These are phyloP conservation scores for Torymus aiolomorphi DNA, from an alignment of 2,888 invertebrate species.

Conservation along the genomic window DNA sequence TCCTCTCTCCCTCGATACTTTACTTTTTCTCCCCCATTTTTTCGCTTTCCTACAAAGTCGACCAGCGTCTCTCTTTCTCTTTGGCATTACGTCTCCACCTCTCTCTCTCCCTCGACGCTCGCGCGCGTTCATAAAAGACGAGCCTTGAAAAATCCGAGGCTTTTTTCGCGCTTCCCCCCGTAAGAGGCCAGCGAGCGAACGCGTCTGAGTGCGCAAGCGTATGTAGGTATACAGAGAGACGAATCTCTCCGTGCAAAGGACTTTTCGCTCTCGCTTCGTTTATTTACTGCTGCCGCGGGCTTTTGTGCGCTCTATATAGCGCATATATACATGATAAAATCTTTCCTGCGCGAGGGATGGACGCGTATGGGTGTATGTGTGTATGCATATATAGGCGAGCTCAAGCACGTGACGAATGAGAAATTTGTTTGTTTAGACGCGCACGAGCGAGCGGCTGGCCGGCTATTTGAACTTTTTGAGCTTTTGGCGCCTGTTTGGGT, in stretches of 20 bases:
- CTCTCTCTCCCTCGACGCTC: neutral
- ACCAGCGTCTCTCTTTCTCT: slow-evolving; percentile 14
- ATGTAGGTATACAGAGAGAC: too few species aligned
- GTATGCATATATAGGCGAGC: too few species aligned
- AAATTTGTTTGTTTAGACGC: too few species aligned
- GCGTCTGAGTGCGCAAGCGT: slow-evolving; percentile 35
- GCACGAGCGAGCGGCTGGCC: too few species aligned
- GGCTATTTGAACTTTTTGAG: neutral
- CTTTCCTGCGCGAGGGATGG: too few species aligned
- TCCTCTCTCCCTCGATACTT: neutral
- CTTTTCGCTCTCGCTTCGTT: slow-evolving; percentile 29
- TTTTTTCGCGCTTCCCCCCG: slow-evolving; percentile 30
- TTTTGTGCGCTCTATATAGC: neutral
- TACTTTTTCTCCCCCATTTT: neutral
- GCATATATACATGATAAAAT: too few species aligned
- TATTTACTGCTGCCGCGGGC: slow-evolving; percentile 18
- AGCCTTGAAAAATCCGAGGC: slow-evolving; percentile 49
- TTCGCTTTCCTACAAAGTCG: slow-evolving; percentile 31
- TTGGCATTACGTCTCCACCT: slow-evolving; percentile 13
- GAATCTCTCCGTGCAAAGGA: slow-evolving; percentile 19
- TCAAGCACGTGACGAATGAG: too few species aligned
- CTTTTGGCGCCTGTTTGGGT: neutral
- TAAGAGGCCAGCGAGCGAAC: neutral
- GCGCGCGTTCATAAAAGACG: slow-evolving; percentile 44
- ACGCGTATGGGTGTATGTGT: too few species aligned